These are phyloP conservation scores for Blastobasis adustella DNA, from an alignment of 2,888 invertebrate genomes.

Conservation along the genomic window DNA sequence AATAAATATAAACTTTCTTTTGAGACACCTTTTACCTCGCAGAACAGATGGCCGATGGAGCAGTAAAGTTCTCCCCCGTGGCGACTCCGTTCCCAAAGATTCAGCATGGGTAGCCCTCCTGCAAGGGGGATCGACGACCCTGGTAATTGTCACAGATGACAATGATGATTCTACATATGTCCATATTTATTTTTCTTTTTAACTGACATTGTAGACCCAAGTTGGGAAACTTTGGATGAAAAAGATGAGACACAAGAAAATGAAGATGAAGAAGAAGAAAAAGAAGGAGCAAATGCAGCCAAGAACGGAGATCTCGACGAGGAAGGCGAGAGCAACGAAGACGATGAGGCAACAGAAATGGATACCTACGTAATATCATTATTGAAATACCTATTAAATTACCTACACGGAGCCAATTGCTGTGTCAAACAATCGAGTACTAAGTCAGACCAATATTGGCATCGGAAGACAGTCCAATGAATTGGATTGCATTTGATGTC, in stretches of 20 bases:
- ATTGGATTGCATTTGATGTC: too few species aligned
- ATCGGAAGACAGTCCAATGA: background rate
- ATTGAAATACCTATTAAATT: background rate
- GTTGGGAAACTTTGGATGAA: conserved; percentile 76
- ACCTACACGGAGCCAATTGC: background rate
- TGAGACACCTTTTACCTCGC: too few species aligned
- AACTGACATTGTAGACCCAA: conserved; percentile 68
- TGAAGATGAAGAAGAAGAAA: conserved; percentile 32
- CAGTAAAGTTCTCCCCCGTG: too few species aligned
- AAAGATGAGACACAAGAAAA: conserved; percentile 53
- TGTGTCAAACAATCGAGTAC: background rate
- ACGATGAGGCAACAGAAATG: conserved; percentile 5
- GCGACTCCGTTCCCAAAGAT: too few species aligned
- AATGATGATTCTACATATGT: too few species aligned
- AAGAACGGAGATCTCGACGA: conserved; percentile 23
- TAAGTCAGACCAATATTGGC: background rate
- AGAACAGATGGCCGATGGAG: too few species aligned
- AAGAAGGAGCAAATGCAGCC: background rate
- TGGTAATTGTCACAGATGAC: too few species aligned
- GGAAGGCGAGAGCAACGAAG: conserved; percentile 11
- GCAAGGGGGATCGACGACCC: too few species aligned
- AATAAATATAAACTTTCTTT: too few species aligned
- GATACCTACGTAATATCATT: conserved; percentile 1
- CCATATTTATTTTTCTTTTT: background rate
- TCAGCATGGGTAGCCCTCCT: too few species aligned